Conservation (phyloP, 1,140 invertebrate species). For the Aporrectodea caliginosa region DNA sequence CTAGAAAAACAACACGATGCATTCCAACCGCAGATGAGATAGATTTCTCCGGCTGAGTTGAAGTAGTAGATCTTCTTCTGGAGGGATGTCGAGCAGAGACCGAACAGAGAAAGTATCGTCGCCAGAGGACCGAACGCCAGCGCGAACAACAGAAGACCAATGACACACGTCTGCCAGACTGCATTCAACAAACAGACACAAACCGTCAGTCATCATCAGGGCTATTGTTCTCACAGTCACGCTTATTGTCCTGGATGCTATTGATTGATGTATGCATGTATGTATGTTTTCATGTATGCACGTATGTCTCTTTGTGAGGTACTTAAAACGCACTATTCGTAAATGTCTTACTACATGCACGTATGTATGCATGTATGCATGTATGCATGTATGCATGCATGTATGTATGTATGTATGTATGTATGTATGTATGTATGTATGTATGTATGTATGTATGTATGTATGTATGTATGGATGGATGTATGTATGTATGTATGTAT, state of each 20-base stretch:
- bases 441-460: conserved; percentile 18
- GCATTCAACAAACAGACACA: conserved; percentile 2
- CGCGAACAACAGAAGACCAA: conserved; percentile 31
- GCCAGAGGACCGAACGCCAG: conserved; percentile 32
- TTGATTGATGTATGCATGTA: too few species aligned
- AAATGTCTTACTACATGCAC: too few species aligned
- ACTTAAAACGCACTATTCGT: too few species aligned
- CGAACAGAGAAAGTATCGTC: conserved; percentile 31
- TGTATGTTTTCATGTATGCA: too few species aligned
- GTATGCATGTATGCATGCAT: too few species aligned
- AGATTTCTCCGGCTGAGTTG: conserved; percentile 37
- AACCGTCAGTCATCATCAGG: neutral
- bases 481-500: neutral
- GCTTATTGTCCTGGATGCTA: too few species aligned
- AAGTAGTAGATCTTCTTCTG: conserved; percentile 35
- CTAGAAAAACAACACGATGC: too few species aligned
- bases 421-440: conserved; percentile 16
- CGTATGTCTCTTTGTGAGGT: too few species aligned
- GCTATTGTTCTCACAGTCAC: neutral
- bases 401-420: too few species aligned
- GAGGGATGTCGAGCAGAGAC: conserved; percentile 24
- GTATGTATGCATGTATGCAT: too few species aligned
- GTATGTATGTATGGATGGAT: neutral
- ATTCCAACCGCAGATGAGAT: conserved; percentile 34
- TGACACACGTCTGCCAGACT: conserved; percentile 35